Evolutionary conservation across 2,888 invertebrate genomes (phyloP).

Genomic region (Leucophora obtusa): DNA sequence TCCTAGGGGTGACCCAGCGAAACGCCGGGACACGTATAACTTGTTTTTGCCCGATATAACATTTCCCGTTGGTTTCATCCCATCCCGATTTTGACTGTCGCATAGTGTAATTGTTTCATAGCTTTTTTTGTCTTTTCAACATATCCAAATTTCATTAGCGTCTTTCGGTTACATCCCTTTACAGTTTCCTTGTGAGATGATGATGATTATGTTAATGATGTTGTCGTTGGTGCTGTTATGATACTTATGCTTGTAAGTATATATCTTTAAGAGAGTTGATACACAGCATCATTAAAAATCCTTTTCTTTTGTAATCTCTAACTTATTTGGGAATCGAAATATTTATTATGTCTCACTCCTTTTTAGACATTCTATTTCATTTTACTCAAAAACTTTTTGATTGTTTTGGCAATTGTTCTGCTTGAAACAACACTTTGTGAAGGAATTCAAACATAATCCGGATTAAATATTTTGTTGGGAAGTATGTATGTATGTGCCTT

Average conservation of each 20-base stretch:
- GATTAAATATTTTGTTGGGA: conserved; percentile 41
- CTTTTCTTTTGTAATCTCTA: conserved; percentile 21
- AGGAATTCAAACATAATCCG: conserved; percentile 36
- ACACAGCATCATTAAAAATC: conserved; percentile 22
- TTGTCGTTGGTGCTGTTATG: conserved; percentile 4
- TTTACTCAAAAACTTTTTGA: conserved; percentile 30
- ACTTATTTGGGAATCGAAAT: conserved; percentile 13
- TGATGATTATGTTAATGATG: conserved; percentile 25
- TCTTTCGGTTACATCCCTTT: too few relatives aligned
- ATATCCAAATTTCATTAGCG: too few relatives aligned
- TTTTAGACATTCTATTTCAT: not conserved
- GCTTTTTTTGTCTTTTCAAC: too few relatives aligned
- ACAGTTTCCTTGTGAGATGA: not conserved
- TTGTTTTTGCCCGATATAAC: too few relatives aligned
- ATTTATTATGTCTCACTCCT: not conserved
- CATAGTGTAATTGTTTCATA: too few relatives aligned
- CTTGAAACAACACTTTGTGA: conserved; percentile 42
- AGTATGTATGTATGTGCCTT: not conserved
- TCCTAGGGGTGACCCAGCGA: too few relatives aligned
- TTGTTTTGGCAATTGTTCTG: conserved; percentile 50
- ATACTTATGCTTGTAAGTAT: conserved; percentile 4
- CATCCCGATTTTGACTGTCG: too few relatives aligned
- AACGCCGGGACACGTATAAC: too few relatives aligned
- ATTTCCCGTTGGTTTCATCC: too few relatives aligned
- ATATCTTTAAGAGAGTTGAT: not conserved